Evolutionary conservation across 1,140 invertebrate species (phyloP).

Genomic region (Meteorus sp.): DNA sequence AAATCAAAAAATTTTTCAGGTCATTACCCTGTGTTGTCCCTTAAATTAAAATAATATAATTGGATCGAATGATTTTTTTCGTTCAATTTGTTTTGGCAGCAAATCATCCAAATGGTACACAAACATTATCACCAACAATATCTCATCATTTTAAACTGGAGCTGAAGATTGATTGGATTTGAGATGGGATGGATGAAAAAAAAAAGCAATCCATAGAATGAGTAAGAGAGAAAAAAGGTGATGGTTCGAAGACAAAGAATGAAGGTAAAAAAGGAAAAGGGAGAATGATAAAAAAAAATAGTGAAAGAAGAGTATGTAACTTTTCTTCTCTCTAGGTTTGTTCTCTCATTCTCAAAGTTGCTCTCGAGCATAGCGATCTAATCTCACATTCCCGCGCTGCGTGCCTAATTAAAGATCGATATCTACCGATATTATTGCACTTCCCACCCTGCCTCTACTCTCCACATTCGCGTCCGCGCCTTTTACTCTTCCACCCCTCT

Average conservation of each 20-base stretch:
- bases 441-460: constrained; percentile 16
- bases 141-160: neutral
- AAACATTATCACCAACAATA: too few relatives aligned
- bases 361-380: constrained; percentile 54
- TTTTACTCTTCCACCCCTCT: constrained; percentile 20
- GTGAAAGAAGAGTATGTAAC: constrained; percentile 13
- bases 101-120: too few relatives aligned
- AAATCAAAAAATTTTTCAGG: too few relatives aligned
- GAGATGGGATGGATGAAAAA: constrained; percentile 11
- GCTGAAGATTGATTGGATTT: constrained; percentile 16
- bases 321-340: too few relatives aligned
- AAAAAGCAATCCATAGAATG: constrained; percentile 4
- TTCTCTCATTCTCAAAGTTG: constrained; percentile 30
- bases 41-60: too few relatives aligned
- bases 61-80: too few relatives aligned
- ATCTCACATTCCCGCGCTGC: constrained; percentile 56
- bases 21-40: too few relatives aligned
- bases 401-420: constrained; percentile 62
- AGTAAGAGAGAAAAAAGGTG: constrained; percentile 14
- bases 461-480: neutral
- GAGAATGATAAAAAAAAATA: constrained; percentile 16
- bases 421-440: constrained; percentile 59
- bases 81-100: too few relatives aligned
- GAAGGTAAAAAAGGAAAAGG: constrained; percentile 4
- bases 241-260: constrained; percentile 5